Conservation (phyloP, 2,797 vertebrate species). For the Leptodactylus fallax region DNA sequence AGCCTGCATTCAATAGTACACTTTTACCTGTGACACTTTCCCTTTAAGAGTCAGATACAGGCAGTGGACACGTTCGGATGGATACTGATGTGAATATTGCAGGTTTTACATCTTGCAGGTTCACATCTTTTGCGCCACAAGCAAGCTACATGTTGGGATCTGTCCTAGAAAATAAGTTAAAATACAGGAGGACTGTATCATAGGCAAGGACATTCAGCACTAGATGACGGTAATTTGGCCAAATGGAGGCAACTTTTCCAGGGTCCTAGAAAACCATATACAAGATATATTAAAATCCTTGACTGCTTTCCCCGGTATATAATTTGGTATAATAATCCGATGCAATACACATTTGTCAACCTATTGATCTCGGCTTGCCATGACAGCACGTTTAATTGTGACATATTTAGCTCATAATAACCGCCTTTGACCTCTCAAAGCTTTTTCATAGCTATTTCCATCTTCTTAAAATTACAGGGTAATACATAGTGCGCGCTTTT, state of each 20-base stretch:
- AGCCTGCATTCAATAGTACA: no score
- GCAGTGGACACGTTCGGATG: no score
- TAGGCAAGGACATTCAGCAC: not conserved
- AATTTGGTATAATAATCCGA: not conserved
- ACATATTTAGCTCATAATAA: slow-evolving; percentile 30
- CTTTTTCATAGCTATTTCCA: slow-evolving; percentile 12
- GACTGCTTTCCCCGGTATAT: not conserved
- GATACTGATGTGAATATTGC: no score
- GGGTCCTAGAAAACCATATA: not conserved
- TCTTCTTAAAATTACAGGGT: slow-evolving; percentile 1
- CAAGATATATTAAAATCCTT: not conserved
- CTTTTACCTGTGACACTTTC: no score
- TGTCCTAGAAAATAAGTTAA: no score
- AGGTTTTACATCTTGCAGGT: no score
- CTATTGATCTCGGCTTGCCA: slow-evolving; percentile 6
- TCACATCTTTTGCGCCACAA: no score
- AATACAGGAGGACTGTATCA: no score
- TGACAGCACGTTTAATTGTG: slow-evolving; percentile 32
- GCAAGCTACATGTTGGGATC: no score
- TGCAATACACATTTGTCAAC: not conserved
- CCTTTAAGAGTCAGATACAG: no score
- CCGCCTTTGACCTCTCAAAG: not conserved
- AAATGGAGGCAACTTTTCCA: not conserved
- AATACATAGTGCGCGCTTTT: not conserved
- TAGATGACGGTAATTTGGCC: not conserved